Percentiles rank a stretch among this genome's conserved stretches.
Evolutionary conservation across 2,113 vertebrate species (phyloP).

Genomic region (Paracyprichromis sp.): DNA sequence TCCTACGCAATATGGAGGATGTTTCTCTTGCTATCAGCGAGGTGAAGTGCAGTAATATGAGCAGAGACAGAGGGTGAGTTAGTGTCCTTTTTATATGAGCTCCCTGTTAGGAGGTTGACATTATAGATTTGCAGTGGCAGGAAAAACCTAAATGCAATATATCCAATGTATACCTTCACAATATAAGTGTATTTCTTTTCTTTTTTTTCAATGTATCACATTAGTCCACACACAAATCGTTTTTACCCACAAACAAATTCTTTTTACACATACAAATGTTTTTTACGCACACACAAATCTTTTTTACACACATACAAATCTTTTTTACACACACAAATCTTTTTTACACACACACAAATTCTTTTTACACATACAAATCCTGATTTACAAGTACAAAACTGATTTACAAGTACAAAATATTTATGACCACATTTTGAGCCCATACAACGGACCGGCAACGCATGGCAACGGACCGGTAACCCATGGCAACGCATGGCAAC

Average conservation of each 20-base stretch:
- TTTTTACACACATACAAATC: not conserved
- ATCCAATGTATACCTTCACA: not conserved
- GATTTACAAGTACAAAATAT: not conserved
- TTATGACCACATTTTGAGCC: not conserved
- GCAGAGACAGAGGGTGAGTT: not conserved
- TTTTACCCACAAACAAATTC: fast-evolving
- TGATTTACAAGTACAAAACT: not conserved
- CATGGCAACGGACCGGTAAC: fast-evolving
- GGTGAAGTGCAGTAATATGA: not conserved
- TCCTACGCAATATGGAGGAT: not conserved
- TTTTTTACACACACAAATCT: too few species aligned
- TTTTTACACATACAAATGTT: not conserved
- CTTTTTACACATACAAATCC: not conserved
- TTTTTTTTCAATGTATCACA: not conserved
- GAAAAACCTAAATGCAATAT: not conserved
- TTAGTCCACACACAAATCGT: not conserved
- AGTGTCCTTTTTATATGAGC: not conserved
- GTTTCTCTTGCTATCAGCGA: conserved; percentile 2
- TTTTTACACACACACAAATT: too few species aligned
- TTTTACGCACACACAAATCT: fast-evolving
- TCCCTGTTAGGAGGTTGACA: not conserved
- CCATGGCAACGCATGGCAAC: fast-evolving
- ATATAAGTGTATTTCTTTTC: not conserved
- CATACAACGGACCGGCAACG: fast-evolving
- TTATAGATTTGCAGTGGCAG: not conserved